A percentile compares a stretch with the other conserved stretches of the same genome.
These are phyloP conservation scores for Xiphophorus couchianus DNA, from an alignment of 2,113 vertebrate genomes.

Conservation along the genomic window DNA sequence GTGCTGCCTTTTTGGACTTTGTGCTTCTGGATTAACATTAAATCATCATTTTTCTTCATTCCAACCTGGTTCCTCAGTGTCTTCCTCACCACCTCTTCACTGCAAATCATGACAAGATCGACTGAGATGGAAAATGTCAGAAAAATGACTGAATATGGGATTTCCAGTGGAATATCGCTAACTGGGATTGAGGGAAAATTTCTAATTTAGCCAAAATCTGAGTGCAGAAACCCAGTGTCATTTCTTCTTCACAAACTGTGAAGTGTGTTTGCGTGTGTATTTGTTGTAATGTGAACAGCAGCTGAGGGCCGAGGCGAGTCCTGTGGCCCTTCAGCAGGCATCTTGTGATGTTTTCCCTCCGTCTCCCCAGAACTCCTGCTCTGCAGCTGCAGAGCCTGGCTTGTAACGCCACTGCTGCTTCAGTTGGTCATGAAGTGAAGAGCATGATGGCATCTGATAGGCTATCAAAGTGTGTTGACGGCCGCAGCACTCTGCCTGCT, in stretches of 20 bases:
- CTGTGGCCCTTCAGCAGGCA: not conserved
- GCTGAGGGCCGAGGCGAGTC: not conserved
- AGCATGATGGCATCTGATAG: not conserved
- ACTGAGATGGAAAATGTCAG: not conserved
- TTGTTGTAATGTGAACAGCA: not conserved
- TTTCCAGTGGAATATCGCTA: no score
- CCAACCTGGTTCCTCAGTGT: no score
- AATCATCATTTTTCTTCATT: no score
- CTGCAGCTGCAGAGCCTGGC: not conserved
- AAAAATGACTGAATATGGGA: not conserved
- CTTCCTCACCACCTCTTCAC: no score
- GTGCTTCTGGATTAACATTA: no score
- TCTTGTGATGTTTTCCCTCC: constrained; percentile 10
- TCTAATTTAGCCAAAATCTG: not conserved
- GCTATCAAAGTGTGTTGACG: constrained; percentile 1
- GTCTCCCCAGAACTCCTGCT: not conserved
- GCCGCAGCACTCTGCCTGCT: constrained; percentile 28
- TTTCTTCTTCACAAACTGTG: no score
- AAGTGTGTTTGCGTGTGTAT: not conserved
- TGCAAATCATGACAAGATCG: no score
- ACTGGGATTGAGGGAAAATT: not conserved
- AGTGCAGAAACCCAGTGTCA: not conserved
- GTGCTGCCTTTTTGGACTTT: no score
- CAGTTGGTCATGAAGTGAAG: constrained; percentile 1
- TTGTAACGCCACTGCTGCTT: not conserved